Evolutionary conservation across 2,888 invertebrate genomes (phyloP), one percentile per base, ranked within the genome.

Genomic region (Ichneumoninae sp.): DNA sequence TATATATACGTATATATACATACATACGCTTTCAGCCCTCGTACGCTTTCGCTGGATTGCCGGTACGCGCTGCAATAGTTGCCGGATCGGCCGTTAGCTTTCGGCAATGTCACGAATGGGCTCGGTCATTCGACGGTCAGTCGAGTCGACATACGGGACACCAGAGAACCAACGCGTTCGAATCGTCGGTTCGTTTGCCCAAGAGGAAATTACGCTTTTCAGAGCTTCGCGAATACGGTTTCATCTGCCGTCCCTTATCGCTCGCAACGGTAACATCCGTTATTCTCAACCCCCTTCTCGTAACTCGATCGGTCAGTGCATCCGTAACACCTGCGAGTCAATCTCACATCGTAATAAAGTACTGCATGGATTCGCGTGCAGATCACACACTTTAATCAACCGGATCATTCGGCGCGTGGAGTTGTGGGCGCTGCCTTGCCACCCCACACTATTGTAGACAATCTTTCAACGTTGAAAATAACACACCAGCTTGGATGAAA

Each of bases 121-220:
- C 13, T 26, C 10, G 57, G 57, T 57, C 57, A 57, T 57, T 57
- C 57, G 57, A 57, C 22, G 57, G 22, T 57, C 57, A 26, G 22
- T 10, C 10, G 57, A 13, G 57, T 26, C 57, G 57, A 10, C 22
- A 22, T 10, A 22, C 57, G 57, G 26, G 57, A 57, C 5, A 57
- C 26, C 57, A 13, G 57, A 57, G 44, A 57, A 1, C 22, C 57
- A 26, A 26, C 57, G 8, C 57, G 22, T 10, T 57, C 57, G 57
- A 57, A 57, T 57, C 22, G 57, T 57, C 57, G 57, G 47, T 63
- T 26, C n/a, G 47, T 44, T 44, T 60, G 47, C 60, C 26, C 47
- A 47, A 74, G 47, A 74, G 74, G 60, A 74, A 74, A 74, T 63
- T 60, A 63, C 60, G 63, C 44, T 47, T 63, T 74, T 60, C 30